A percentile compares a stretch with the other conserved stretches of the same genome.
phyloP scores from a whole-genome alignment of 2,113 vertebrate species.

The Carassius auratus region DNA sequence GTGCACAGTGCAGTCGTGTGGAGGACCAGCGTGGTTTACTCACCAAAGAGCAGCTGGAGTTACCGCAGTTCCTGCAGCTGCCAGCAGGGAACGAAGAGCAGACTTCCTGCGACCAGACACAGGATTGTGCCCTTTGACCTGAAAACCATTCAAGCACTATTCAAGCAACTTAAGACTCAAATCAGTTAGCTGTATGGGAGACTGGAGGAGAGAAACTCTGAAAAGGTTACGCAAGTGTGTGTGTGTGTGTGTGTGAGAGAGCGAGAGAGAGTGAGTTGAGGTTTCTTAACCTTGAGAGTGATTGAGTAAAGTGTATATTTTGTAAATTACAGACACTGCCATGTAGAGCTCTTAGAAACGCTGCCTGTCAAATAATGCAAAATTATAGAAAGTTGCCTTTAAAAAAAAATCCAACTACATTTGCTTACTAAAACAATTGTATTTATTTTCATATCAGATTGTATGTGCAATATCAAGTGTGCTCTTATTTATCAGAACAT shows the following conservation, averaged over 20 bases:
- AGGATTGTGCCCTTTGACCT: background rate
- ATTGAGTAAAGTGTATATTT: background rate
- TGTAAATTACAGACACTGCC: background rate
- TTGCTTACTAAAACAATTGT: background rate
- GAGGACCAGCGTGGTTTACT: slow-evolving; percentile 95
- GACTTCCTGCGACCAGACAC: background rate
- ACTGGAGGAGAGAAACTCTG: background rate
- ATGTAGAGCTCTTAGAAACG: background rate
- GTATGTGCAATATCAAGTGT: background rate
- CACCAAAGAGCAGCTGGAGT: slow-evolving; percentile 89
- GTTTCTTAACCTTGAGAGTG: slow-evolving; percentile 6
- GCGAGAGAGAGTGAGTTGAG: background rate
- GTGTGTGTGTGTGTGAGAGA: too few species aligned
- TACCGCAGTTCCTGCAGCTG: slow-evolving; percentile 90
- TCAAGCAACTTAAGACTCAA: slow-evolving; percentile 4
- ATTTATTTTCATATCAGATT: slow-evolving; percentile 33
- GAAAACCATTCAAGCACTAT: background rate
- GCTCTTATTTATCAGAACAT: background rate
- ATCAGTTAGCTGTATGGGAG: background rate
- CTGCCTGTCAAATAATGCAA: background rate
- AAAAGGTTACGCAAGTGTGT: too few species aligned
- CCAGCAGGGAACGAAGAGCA: slow-evolving; percentile 34
- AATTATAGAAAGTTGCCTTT: background rate
- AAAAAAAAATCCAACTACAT: background rate
- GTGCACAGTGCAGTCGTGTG: slow-evolving; percentile 86